Percentiles rank a stretch among this genome's conserved stretches.
These are phyloP conservation scores for Hydroisotoma schaefferi DNA, from an alignment of 2,888 invertebrate species.

Conservation along the genomic window DNA sequence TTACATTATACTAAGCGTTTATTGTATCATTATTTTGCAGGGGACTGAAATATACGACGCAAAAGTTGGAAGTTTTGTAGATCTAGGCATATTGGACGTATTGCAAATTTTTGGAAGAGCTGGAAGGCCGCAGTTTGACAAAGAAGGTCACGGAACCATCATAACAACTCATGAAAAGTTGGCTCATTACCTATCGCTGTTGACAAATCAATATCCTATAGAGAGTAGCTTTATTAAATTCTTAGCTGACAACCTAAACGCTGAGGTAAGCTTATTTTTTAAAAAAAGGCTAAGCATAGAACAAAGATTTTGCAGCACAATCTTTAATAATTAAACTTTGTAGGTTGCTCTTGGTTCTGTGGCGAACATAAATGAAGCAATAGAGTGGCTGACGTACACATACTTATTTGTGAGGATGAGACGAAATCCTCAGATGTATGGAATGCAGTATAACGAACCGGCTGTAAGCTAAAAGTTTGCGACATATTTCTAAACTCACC, in stretches of 20 bases:
- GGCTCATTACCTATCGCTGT: slow-evolving; percentile 83
- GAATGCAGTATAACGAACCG: slow-evolving; percentile 60
- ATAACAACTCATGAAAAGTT: slow-evolving; percentile 90
- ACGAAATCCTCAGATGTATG: slow-evolving; percentile 80
- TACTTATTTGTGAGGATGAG: slow-evolving; percentile 92
- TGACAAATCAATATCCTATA: slow-evolving; percentile 96
- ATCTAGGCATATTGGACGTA: slow-evolving; percentile 94
- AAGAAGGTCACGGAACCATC: slow-evolving; percentile 88
- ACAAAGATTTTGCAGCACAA: slow-evolving; percentile 12
- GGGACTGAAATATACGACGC: slow-evolving; percentile 98
- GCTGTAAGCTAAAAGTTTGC: slow-evolving; percentile 56
- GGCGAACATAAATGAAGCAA: slow-evolving; percentile 89
- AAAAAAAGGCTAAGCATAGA: neutral
- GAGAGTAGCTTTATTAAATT: slow-evolving; percentile 93
- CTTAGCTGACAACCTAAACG: slow-evolving; percentile 94
- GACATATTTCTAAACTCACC: neutral
- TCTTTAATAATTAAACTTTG: slow-evolving; percentile 11
- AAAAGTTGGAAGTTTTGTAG: slow-evolving; percentile 87
- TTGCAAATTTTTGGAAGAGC: slow-evolving; percentile 98
- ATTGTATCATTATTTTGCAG: slow-evolving; percentile 55
- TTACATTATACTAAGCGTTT: too few relatives aligned
- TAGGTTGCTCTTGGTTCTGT: slow-evolving; percentile 92
- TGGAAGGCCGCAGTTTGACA: slow-evolving; percentile 96
- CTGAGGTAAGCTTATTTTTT: slow-evolving; percentile 65
- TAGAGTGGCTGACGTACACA: slow-evolving; percentile 96